A percentile compares a stretch with the other conserved stretches of the same genome.
Conservation (phyloP, 2,888 invertebrate genomes). For the Taphrorychus bicolor region DNA sequence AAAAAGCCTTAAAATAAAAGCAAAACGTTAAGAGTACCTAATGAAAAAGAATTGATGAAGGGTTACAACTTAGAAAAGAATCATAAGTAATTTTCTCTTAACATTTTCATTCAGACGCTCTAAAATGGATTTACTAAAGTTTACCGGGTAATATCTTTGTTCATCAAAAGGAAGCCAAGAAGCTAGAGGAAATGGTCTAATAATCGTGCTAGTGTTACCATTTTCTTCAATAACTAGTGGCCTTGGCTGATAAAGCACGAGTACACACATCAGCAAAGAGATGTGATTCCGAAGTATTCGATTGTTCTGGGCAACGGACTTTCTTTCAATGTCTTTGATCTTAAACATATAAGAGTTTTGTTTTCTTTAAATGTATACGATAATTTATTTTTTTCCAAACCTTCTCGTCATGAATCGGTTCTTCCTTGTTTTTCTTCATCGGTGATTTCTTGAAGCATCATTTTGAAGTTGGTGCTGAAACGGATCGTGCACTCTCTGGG, state of each 20-base stretch:
- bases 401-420: neutral
- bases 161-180: constrained; percentile 46
- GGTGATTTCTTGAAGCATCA: neutral
- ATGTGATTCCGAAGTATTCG: neutral
- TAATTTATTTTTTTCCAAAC: neutral
- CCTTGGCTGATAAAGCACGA: neutral
- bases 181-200: constrained; percentile 42
- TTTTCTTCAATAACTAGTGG: constrained; percentile 21
- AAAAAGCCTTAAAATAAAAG: too few relatives aligned
- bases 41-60: too few relatives aligned
- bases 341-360: neutral
- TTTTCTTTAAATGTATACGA: neutral
- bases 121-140: too few relatives aligned
- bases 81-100: too few relatives aligned
- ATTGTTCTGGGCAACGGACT: neutral
- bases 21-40: too few relatives aligned
- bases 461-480: neutral
- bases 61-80: too few relatives aligned
- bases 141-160: constrained; percentile 21
- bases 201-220: constrained; percentile 26
- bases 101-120: too few relatives aligned
- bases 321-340: neutral
- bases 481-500: neutral
- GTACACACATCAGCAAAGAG: neutral
- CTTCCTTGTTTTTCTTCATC: neutral